Evolutionary conservation across 2,113 vertebrate species (phyloP), one percentile per base, ranked within the genome.

Genomic region (Hydrochoerus hydrochaeris): DNA sequence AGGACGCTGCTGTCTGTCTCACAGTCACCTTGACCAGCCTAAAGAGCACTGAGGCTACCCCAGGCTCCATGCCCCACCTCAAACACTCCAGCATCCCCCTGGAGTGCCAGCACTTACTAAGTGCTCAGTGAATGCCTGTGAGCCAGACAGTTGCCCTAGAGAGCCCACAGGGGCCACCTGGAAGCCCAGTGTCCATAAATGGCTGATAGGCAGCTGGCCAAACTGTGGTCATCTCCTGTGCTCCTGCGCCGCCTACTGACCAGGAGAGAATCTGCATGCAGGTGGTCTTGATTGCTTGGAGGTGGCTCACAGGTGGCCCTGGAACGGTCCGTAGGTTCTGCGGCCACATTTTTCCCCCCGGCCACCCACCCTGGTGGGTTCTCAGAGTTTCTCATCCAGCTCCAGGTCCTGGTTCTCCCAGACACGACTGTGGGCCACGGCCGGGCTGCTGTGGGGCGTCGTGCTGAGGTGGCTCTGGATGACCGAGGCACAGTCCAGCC

Each of bases 341-440:
- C 62, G 82, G 52, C 46, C 41, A 28, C 28, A n/a, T 49, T 6
- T 90, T 44, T 32, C n/a, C n/a, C 58, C 57, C 32, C 22, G 7
- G 17, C 30, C 0, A 12, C 60, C 19, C 20, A 7, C 77, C 35
- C 20, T 6, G 0, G 49, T 1, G 10, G 24, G 28, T 3, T 22
- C 90, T 98, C 88, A 98, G 89, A 98, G 85, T 62, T 98, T 96
- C 90, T 95, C 98, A 0, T 97, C 94, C 80, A 98, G 80, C 81
- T 97, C 95, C 85, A 96, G 49, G 58, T 7, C 77, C 19, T 16
- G 12, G 80, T 92, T 97, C 8, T 95, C 85, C 71, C 3, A 10
- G 28, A 65, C 11, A 0, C 9, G 73, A 7, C 80, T 10, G 0
- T 46, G 89, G 49, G 26, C 17, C 0, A 0, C 35, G 9, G 28